Conservation (phyloP, 2,797 vertebrate genomes). For the Pseudochirops corinnae region DNA sequence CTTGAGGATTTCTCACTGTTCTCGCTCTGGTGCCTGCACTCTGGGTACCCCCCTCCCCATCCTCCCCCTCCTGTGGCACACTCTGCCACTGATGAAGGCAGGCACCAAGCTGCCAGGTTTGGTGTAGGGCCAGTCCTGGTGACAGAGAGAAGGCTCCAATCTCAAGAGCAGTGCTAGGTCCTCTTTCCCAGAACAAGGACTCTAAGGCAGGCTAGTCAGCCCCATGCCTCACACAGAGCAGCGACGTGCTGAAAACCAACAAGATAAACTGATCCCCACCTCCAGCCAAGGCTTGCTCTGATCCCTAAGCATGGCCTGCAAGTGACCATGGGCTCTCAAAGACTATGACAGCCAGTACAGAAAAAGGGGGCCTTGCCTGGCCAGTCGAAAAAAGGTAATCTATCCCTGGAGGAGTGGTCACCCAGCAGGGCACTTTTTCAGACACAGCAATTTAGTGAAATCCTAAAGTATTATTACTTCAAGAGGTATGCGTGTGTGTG, state of each 20-base stretch:
- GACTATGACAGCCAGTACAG: too few relatives aligned
- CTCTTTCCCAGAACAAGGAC: conserved; percentile 3
- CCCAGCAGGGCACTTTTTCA: background rate
- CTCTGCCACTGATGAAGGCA: background rate
- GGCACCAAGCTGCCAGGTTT: conserved; percentile 1
- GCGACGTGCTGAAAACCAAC: background rate
- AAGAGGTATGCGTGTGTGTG: background rate
- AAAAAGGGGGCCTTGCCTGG: background rate
- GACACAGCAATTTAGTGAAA: background rate
- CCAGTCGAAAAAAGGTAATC: background rate
- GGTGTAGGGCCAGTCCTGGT: background rate
- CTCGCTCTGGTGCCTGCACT: background rate
- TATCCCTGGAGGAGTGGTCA: background rate
- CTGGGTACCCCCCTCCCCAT: background rate
- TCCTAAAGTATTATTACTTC: background rate
- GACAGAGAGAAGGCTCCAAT: conserved; percentile 20
- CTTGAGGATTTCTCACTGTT: background rate
- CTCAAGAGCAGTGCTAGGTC: conserved; percentile 34
- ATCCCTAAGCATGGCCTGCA: background rate
- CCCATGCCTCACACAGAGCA: background rate
- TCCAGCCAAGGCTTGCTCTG: background rate
- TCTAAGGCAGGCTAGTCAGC: background rate
- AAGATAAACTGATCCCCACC: background rate
- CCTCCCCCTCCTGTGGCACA: too few relatives aligned
- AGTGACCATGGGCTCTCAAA: background rate